phyloP scores from a whole-genome alignment of 1,140 invertebrate genomes.

The Drosophila subobscura region DNA sequence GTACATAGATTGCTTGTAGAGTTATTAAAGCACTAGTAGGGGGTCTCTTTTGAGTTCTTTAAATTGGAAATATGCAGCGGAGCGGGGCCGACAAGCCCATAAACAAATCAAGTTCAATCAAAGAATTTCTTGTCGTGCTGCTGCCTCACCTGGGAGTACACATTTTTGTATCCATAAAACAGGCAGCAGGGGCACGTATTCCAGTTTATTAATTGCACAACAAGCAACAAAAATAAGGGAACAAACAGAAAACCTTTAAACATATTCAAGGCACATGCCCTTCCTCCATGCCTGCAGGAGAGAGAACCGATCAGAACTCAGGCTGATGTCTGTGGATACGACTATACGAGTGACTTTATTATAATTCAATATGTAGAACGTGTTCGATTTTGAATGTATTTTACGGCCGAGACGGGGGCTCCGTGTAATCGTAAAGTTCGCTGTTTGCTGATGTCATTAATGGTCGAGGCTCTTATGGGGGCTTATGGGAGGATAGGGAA shows the following conservation, averaged over 20 bases:
- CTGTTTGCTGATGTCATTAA: slow-evolving; percentile 40
- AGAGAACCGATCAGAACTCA: slow-evolving; percentile 3
- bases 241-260: slow-evolving; percentile 11
- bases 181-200: slow-evolving; percentile 28
- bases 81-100: slow-evolving; percentile 29
- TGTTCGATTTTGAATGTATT: slow-evolving; percentile 53
- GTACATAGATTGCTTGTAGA: background rate
- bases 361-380: slow-evolving; percentile 57
- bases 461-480: background rate
- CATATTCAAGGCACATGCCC: slow-evolving; percentile 22
- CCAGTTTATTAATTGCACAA: slow-evolving; percentile 48
- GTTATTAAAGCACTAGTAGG: slow-evolving; percentile 14
- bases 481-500: too few relatives aligned
- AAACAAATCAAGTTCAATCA: slow-evolving; percentile 50
- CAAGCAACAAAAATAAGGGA: background rate
- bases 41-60: slow-evolving; percentile 6
- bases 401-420: slow-evolving; percentile 10
- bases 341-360: slow-evolving; percentile 41
- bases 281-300: slow-evolving; percentile 5
- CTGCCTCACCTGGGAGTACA: slow-evolving; percentile 27
- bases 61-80: slow-evolving; percentile 25
- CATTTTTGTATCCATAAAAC: slow-evolving; percentile 10
- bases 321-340: slow-evolving; percentile 25
- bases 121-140: slow-evolving; percentile 40
- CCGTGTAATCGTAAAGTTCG: slow-evolving; percentile 47